Base-by-base conservation (phyloP, 1,140 invertebrate genomes). In the Ceratina japonica region DNA sequence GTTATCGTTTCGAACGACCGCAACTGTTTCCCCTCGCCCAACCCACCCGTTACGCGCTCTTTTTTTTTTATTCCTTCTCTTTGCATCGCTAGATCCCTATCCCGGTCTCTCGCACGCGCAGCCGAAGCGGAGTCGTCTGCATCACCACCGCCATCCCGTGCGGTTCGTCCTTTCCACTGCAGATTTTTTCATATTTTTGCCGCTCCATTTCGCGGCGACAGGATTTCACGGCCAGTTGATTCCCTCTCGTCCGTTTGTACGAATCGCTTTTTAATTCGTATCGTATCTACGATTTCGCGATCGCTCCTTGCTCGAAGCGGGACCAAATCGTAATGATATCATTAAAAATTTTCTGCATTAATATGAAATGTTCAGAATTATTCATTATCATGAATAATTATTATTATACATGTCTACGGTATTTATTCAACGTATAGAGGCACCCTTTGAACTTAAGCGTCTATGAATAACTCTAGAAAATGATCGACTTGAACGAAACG, bases 1-100 rank as follows among this genome's bases (percentile, higher is more conserved):
- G 73, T 84, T 84, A 80, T 75, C 81, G 75, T 80, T 44, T 72
- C 61, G 56, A 79, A 75, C 62, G 27, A 68, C 62, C 78, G n/a
- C 72, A 59, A 63, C 64, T 62, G 20, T 44, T 75, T 52, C 15
- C 71, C 51, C 66, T 20, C 22, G 22, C 65, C 15, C 37, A 10
- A 18, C 15, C 15, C 64, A 8, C 64, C n/a, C 13, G 15, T 1
- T 18, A 54, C 52, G 56, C 20, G 20, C 54, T 18, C 54, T 56
- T 56, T n/a, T n/a, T 56, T 56, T 56, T 0, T 49, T 52, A 31
- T 27, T 63, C 20, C 15, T 58, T 63, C n/a, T 63, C 27, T 72
- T 49, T 56, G n/a, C 27, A 18, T 54, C 62, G 20, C 27, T 56
- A 12, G 22, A 58, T 74, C 52, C 24, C 51, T 58, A 13, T 22